Evolutionary conservation across 1,140 invertebrate genomes (phyloP).

Genomic region (Saccostrea echinata): DNA sequence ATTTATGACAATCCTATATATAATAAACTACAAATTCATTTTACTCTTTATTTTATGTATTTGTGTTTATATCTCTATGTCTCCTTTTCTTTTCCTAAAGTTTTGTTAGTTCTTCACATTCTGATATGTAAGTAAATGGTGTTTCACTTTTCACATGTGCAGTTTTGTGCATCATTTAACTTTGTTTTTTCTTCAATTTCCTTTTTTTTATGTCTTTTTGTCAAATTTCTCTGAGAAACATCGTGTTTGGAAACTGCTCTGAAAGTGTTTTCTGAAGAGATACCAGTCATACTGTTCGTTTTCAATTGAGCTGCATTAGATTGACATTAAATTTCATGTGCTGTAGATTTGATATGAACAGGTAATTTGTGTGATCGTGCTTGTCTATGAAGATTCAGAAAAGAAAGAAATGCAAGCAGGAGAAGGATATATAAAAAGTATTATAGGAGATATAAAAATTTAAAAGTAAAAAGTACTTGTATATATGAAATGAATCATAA

Average conservation of each 20-base stretch:
- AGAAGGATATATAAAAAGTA: too few relatives aligned
- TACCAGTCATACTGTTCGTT: too few relatives aligned
- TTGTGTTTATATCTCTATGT: not conserved
- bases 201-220: not conserved
- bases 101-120: constrained; percentile 27
- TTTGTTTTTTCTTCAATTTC: not conserved
- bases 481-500: too few relatives aligned
- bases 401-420: too few relatives aligned
- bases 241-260: too few relatives aligned
- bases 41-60: not conserved
- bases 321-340: not conserved
- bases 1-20: not conserved
- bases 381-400: too few relatives aligned
- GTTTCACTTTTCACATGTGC: not conserved
- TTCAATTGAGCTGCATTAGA: too few relatives aligned
- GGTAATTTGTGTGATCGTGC: not conserved
- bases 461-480: too few relatives aligned
- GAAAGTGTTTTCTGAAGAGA: too few relatives aligned
- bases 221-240: too few relatives aligned
- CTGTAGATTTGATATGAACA: constrained; percentile 6
- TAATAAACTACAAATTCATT: not conserved
- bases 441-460: too few relatives aligned
- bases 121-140: constrained; percentile 39
- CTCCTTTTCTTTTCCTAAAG: constrained; percentile 5
- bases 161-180: constrained; percentile 10